Evolutionary conservation across 1,140 invertebrate genomes (phyloP), one percentile per base, ranked within the genome.

Genomic region (Mya arenaria): DNA sequence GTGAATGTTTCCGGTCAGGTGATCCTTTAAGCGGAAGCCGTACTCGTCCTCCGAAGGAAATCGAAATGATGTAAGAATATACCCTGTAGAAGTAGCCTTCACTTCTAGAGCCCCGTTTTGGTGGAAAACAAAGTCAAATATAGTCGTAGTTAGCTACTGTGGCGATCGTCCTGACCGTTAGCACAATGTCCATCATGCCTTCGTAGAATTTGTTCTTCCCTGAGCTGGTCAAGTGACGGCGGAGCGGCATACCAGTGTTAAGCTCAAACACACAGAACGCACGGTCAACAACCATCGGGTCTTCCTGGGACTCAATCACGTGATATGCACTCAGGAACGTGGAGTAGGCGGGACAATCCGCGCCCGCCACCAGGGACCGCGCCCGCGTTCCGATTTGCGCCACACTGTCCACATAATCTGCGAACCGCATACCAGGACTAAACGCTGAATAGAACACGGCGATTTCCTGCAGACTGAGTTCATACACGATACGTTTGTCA

Each of bases 91-190:
- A n/a, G 78, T 52, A 10, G 84, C 85, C 30, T 85, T 74, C 1
- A 85, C 82, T 55, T 89, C 90, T 13, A 91, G 32, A 17, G 81
- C 89, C 0, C 89, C 90, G 56, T 86, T 90, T 41, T 88, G 84
- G 66, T 91, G 88, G 34, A 91, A 91, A 17, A 88, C 85, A 34
- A 84, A 90, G 80, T 91, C 90, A 8, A 90, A 73, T 8, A 56
- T 91, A 91, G 73, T 91, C 90, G 52, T 90, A 91, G 83, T 90
- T 91, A 23, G 72, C 63, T n/a, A 90, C 72, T 13, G 87, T 88
- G 2, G 85, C 34, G 15, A 89, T 85, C 15, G 87, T 87, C 17
- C 90, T 63, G 8, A 91, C 56, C 8, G 85, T 79, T 1, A 91
- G 78, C 4, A 86, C 89, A 58, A 84, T 81, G 62, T 89, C 87